phyloP scores from a whole-genome alignment of 2,113 vertebrate genomes.

The Thermophis baileyi region DNA sequence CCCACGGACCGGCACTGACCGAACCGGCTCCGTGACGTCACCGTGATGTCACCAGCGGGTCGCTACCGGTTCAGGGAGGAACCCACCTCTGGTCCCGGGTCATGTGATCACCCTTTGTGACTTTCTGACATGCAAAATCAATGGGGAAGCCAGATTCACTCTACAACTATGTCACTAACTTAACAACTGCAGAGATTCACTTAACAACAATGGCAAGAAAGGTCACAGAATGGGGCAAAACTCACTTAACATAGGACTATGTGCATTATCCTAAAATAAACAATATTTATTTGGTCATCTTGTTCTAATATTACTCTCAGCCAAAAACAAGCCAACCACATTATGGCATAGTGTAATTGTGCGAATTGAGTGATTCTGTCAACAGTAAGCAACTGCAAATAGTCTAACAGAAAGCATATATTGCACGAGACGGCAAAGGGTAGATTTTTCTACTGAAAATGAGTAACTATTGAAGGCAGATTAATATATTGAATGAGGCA shows the following conservation, averaged over 20 bases:
- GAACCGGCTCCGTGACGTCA: too few species aligned
- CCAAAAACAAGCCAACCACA: neutral
- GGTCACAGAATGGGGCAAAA: neutral
- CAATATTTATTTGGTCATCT: neutral
- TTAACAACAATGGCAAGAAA: neutral
- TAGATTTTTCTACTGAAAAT: neutral
- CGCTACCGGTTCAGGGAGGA: too few species aligned
- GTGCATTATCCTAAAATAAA: neutral
- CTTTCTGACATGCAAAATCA: neutral
- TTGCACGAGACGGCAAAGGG: too few species aligned
- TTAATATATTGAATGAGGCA: neutral
- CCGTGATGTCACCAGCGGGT: too few species aligned
- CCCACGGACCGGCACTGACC: too few species aligned
- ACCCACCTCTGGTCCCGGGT: too few species aligned
- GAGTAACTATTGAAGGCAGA: neutral
- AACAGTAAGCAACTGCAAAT: neutral
- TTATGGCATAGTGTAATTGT: neutral
- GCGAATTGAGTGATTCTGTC: neutral
- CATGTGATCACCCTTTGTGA: neutral
- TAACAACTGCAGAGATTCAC: neutral
- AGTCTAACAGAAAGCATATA: neutral
- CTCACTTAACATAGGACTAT: neutral
- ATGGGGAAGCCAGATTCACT: neutral
- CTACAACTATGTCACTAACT: neutral
- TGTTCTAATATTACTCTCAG: neutral